A percentile compares a stretch with the other conserved stretches of the same genome.
Conservation (phyloP, 2,888 invertebrate species). For the Dendrolimus pini region DNA sequence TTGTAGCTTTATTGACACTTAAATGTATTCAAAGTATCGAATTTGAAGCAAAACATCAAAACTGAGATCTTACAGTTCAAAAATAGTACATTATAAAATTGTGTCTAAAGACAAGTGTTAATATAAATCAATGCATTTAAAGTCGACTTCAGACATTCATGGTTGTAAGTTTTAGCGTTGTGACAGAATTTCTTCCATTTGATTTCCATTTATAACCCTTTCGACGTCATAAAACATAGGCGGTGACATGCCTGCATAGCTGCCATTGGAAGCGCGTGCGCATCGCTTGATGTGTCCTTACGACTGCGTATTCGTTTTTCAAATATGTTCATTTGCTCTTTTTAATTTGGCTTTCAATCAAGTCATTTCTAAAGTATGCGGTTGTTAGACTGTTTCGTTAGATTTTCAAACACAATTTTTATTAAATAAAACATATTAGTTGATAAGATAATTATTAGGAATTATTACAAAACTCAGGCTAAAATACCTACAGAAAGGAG, state of each 20-base stretch:
- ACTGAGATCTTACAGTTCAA: too few relatives aligned
- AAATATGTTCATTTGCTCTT: conserved; percentile 11
- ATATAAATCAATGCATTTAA: conserved; percentile 56
- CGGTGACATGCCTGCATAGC: conserved; percentile 31
- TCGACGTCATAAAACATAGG: conserved; percentile 48
- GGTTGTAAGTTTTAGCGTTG: conserved; percentile 38
- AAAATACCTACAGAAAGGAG: too few relatives aligned
- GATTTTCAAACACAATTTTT: too few relatives aligned
- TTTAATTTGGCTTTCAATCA: conserved; percentile 15
- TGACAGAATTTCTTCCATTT: conserved; percentile 47
- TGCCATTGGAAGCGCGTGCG: conserved; percentile 30
- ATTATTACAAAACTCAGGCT: too few relatives aligned
- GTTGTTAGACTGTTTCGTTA: too few relatives aligned
- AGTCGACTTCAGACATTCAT: conserved; percentile 49
- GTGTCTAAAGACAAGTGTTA: not conserved
- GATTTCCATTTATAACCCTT: conserved; percentile 41
- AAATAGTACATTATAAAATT: not conserved
- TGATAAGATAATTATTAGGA: too few relatives aligned
- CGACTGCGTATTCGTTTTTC: conserved; percentile 14
- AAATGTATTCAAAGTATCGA: too few relatives aligned
- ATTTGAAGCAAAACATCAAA: too few relatives aligned
- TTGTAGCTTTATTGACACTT: too few relatives aligned
- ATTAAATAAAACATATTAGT: too few relatives aligned
- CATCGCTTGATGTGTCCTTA: conserved; percentile 22
- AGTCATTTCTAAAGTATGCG: conserved; percentile 7